Conservation (phyloP, 2,888 invertebrate species). For the Catocala nupta region DNA sequence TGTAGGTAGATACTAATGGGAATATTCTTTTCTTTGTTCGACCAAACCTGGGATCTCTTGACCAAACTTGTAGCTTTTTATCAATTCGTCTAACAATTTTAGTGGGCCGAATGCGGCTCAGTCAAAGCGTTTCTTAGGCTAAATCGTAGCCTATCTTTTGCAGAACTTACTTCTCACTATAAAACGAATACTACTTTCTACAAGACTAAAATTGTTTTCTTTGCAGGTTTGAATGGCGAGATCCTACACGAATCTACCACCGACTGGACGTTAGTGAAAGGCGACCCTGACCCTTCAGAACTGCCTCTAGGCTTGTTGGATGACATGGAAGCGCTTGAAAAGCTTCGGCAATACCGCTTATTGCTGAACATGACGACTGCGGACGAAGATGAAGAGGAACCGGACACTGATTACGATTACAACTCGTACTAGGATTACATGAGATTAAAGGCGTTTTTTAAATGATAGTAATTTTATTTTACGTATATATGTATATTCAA, state of each 20-base stretch:
- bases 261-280: conserved; percentile 68
- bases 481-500: too few species aligned
- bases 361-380: conserved; percentile 68
- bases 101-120: too few species aligned
- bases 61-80: too few species aligned
- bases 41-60: too few species aligned
- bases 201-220: neutral
- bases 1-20: too few species aligned
- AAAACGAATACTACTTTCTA: too few species aligned
- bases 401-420: conserved; percentile 76
- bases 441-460: conserved; percentile 37
- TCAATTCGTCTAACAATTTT: too few species aligned
- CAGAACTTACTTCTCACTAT: too few species aligned
- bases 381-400: conserved; percentile 64
- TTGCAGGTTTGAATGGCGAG: conserved; percentile 70
- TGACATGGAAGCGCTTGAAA: conserved; percentile 67
- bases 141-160: too few species aligned
- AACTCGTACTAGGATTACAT: conserved; percentile 71
- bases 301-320: conserved; percentile 61
- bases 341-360: conserved; percentile 72
- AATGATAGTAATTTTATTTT: conserved; percentile 19
- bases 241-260: conserved; percentile 71
- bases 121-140: too few species aligned
- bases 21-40: too few species aligned
- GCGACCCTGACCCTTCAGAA: conserved; percentile 62